Percentiles rank a stretch among this genome's conserved stretches.
Evolutionary conservation across 2,888 invertebrate species (phyloP).

Genomic region (Cylindroiulus punctatus): DNA sequence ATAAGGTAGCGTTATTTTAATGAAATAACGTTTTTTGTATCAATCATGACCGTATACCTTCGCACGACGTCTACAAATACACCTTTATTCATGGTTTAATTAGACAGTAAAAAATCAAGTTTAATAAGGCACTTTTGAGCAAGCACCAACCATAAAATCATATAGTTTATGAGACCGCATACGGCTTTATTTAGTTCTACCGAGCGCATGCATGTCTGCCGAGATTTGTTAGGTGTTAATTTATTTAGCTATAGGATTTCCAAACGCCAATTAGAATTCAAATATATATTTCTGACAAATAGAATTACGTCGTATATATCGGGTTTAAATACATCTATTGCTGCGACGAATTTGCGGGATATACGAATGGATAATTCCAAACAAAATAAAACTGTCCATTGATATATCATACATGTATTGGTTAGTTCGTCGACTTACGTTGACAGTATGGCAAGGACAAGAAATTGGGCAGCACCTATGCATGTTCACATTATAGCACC

Average conservation of each 20-base stretch:
- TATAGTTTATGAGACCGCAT: slow-evolving; percentile 32
- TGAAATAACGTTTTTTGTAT: not conserved
- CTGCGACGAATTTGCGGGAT: not conserved
- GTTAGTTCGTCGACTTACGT: too few species aligned
- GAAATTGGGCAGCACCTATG: too few species aligned
- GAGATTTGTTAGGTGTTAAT: not conserved
- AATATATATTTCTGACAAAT: not conserved
- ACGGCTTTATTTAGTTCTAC: slow-evolving; percentile 4
- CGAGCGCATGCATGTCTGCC: not conserved
- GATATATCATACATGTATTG: too few species aligned
- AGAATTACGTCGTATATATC: not conserved
- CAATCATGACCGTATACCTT: not conserved
- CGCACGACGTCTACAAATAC: not conserved
- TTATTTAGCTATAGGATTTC: not conserved
- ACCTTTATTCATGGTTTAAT: slow-evolving; percentile 17
- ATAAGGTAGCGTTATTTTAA: too few species aligned
- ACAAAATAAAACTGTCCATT: not conserved
- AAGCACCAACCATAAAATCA: slow-evolving; percentile 3
- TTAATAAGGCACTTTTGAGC: slow-evolving; percentile 1
- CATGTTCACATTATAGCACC: too few species aligned
- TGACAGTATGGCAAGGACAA: too few species aligned
- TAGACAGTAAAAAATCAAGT: not conserved
- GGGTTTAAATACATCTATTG: not conserved
- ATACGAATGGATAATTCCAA: not conserved
- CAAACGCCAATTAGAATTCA: not conserved